Evolutionary conservation across 1,140 invertebrate species (phyloP).

Genomic region (Diachasma alloeum): DNA sequence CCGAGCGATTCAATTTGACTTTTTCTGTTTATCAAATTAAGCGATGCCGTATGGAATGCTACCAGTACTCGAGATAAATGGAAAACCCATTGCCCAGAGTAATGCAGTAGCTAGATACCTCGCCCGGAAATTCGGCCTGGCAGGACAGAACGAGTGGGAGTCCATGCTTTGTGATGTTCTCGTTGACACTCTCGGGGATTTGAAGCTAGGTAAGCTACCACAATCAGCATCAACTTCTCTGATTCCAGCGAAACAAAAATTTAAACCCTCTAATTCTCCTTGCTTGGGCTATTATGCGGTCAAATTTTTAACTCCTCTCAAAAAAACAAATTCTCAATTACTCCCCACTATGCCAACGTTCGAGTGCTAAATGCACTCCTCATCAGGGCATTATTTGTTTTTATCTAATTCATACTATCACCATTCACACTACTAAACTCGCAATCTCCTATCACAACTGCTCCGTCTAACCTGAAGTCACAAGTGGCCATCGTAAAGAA

Average conservation of each 20-base stretch:
- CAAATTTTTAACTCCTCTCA: too few relatives aligned
- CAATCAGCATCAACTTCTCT: neutral
- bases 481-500: too few relatives aligned
- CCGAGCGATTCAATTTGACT: neutral
- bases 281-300: too few relatives aligned
- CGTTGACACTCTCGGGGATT: constrained; percentile 68
- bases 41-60: constrained; percentile 72
- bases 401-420: too few relatives aligned
- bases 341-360: too few relatives aligned
- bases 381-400: too few relatives aligned
- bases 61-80: constrained; percentile 75
- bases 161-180: constrained; percentile 70
- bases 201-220: constrained; percentile 63
- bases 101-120: constrained; percentile 73
- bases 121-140: constrained; percentile 69
- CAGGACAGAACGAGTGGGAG: constrained; percentile 72
- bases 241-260: neutral
- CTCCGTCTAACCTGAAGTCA: too few relatives aligned
- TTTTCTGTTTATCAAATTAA: constrained; percentile 37
- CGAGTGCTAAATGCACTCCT: too few relatives aligned
- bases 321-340: too few relatives aligned
- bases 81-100: constrained; percentile 71
- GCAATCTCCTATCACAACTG: too few relatives aligned
- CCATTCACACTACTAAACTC: too few relatives aligned
- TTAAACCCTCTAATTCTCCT: too few relatives aligned